Evolutionary conservation across 2,113 vertebrate species (phyloP), one percentile per base, ranked within the genome.

Genomic region (Nannobrachium achirus): DNA sequence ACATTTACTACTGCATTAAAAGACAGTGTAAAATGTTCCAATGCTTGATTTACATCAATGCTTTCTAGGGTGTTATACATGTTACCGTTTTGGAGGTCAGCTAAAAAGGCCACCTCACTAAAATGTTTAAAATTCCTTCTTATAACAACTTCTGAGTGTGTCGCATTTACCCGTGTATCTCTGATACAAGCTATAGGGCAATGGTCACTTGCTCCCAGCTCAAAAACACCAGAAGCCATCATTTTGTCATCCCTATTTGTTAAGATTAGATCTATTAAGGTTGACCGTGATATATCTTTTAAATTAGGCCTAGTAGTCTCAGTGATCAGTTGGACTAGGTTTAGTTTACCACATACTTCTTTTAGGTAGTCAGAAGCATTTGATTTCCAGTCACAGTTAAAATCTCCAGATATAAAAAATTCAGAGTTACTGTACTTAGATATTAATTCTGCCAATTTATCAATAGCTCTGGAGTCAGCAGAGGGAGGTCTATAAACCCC

Each of bases 111-210:
- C 15, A 15, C 6, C 13, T 51, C 7, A 15, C 8, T 51, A 51
- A 51, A 51, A 18, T 1, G 4, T 51, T 15, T n/a, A 18, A 18
- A 51, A 51, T 51, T 51, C 1, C n/a, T 2, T 3, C 15, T 51
- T 15, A 7, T 15, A 51, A 51, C 4, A 0, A 51, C 15, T 14
- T 51, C 7, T 7, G 15, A 51, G 14, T n/a, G 8, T 3, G 15
- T 4, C 14, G 15, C 15, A 5, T 51, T 15, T 15, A 51, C 4
- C 15, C 14, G 15, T 51, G 15, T 18, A 51, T 16, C 15, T 51
- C 49, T 51, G 49, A 51, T 51, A 51, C 8, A 51, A 14, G 49
- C 49, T 8, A n/a, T n/a, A 51, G 49, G 49, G 49, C 15, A 51
- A 16, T 51, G 49, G 15, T 51, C 49, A 51, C 49, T 51, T 15